phyloP scores from a whole-genome alignment of 2,797 vertebrate species.

The Botia almorhae region DNA sequence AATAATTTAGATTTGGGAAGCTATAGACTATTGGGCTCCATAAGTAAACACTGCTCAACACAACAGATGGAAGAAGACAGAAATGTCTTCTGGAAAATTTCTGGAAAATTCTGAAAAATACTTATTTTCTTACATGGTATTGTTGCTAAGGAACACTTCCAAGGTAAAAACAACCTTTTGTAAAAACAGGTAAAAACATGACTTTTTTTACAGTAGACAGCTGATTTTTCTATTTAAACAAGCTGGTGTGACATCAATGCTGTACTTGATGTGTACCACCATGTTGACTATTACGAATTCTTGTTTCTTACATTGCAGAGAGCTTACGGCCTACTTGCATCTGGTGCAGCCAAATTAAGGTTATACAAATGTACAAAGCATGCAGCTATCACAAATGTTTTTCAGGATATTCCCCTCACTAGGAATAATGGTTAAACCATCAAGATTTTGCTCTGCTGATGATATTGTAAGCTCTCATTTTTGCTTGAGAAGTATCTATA shows the following conservation, averaged over 20 bases:
- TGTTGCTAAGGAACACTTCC: no score
- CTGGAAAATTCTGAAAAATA: slow-evolving; percentile 18
- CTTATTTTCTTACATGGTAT: slow-evolving; percentile 17
- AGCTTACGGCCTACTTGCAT: not conserved
- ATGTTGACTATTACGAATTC: no score
- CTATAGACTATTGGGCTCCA: slow-evolving; percentile 13
- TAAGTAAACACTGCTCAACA: not conserved
- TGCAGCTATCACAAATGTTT: not conserved
- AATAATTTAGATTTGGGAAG: slow-evolving; percentile 22
- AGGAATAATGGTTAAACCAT: no score
- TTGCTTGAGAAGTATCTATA: not conserved
- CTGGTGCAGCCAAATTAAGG: not conserved
- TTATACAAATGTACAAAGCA: not conserved
- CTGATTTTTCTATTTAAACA: not conserved
- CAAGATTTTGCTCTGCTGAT: not conserved
- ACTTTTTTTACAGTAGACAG: no score
- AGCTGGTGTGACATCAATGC: not conserved
- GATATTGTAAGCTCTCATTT: not conserved
- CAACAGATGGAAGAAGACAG: slow-evolving; percentile 23
- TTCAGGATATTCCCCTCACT: not conserved
- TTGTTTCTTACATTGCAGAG: not conserved
- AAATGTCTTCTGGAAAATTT: not conserved
- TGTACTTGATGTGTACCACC: no score
- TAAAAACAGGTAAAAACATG: no score
- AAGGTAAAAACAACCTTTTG: no score